Conservation (phyloP, 1,140 invertebrate species). For the Drosophila biarmipes region DNA sequence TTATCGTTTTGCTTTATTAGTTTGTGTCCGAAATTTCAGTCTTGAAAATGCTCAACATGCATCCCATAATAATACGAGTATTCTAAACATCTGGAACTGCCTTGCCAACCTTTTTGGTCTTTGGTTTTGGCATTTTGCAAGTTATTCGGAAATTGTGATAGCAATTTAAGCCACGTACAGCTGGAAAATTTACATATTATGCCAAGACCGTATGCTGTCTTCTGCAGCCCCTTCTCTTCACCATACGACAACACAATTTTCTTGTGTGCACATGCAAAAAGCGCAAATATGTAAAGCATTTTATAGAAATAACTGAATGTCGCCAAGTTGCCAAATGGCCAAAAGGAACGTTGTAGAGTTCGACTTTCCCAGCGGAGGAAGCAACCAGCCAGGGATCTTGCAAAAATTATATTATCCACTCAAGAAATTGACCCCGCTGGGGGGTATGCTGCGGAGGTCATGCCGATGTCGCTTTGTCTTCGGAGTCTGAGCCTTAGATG, state of each 20-base stretch:
- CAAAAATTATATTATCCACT: slow-evolving; percentile 35
- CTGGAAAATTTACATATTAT: slow-evolving; percentile 61
- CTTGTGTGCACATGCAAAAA: slow-evolving; percentile 45
- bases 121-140: slow-evolving; percentile 26
- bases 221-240: too few species aligned
- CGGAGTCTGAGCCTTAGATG: not conserved
- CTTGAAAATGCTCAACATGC: not conserved
- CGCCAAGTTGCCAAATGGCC: slow-evolving; percentile 44
- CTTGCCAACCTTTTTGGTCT: slow-evolving; percentile 8
- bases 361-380: slow-evolving; percentile 3
- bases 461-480: not conserved
- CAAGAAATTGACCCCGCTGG: slow-evolving; percentile 33
- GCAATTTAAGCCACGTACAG: slow-evolving; percentile 58
- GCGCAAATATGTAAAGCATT: slow-evolving; percentile 74
- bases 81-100: slow-evolving; percentile 9
- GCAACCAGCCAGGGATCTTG: slow-evolving; percentile 9
- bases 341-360: not conserved
- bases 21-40: too few species aligned
- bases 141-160: slow-evolving; percentile 46
- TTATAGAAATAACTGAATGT: slow-evolving; percentile 51
- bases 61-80: slow-evolving; percentile 5
- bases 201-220: slow-evolving; percentile 33
- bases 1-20: too few species aligned
- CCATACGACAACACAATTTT: slow-evolving; percentile 33
- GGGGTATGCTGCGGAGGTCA: slow-evolving; percentile 9